Evolutionary conservation across 1,140 invertebrate genomes (phyloP), one percentile per base, ranked within the genome.

Genomic region (Chrysomallon squamiferum): DNA sequence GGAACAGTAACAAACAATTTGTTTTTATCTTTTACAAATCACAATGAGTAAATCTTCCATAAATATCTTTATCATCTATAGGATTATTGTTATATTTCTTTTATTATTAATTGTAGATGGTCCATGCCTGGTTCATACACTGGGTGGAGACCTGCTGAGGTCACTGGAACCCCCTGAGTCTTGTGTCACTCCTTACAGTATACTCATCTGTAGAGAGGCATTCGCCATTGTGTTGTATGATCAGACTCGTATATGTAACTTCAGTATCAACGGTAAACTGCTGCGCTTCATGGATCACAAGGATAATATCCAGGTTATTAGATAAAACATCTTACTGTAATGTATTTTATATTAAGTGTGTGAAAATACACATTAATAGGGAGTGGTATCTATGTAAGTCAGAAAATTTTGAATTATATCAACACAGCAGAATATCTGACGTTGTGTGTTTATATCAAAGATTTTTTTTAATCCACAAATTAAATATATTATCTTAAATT

Each of bases 91-190:
- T n/a, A n/a, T n/a, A n/a, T n/a, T n/a, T n/a, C n/a, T n/a, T n/a
- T n/a, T 38, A 15, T 58, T 77, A 79, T 69, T 32, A 68, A 32
- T 62, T 56, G 11, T 66, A 97, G 95, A 92, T 87, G 95, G 96
- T n/a, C 94, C 95, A 6, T 94, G 97, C 57, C 88, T 98, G 32
- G 94, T 99, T 30, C 97, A 99, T 85, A 98, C 97, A 47, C 97
- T 96, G n/a, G 95, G 95, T 85, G 97, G 97, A 30, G 97, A 99
- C 85, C 87, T 99, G n/a, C 86, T 99, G 33, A 90, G 96, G 59
- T 96, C 95, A 1, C 84, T 97, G 45, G 94, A 96, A 71, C 73
- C 81, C 3, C 92, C 93, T 0, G 86, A 87, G 67, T 90, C 91
- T 38, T 94, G 93, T 77, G 41, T 49, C 6, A 92, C 91, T n/a